A percentile compares a stretch with the other conserved stretches of the same genome.
phyloP scores from a whole-genome alignment of 2,888 invertebrate genomes.

The Cerceris ruficornis region DNA sequence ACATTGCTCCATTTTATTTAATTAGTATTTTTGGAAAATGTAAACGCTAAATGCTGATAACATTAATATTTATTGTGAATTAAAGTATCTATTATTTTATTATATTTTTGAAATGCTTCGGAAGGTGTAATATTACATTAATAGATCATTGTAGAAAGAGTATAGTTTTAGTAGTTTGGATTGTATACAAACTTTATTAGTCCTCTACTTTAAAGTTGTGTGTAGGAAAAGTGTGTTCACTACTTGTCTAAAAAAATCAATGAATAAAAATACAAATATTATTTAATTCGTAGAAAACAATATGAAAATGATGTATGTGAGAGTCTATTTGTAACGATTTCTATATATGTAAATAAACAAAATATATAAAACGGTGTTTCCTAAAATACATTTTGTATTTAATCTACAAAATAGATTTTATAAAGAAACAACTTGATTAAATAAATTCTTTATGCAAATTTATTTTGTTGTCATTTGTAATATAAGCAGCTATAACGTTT shows the following conservation, averaged over 20 bases:
- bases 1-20: background rate
- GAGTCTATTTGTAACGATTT: constrained; percentile 5
- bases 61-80: no score
- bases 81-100: no score
- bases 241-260: background rate
- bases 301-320: constrained; percentile 1
- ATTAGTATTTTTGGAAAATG: background rate
- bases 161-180: no score
- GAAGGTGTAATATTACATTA: background rate
- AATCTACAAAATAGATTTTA: no score
- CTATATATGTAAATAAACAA: constrained; percentile 6
- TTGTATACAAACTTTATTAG: no score
- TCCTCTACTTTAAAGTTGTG: no score
- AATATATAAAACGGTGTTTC: constrained; percentile 10
- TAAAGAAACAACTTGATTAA: no score
- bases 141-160: background rate
- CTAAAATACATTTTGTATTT: constrained; percentile 3
- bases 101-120: background rate
- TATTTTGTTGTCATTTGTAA: no score
- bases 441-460: no score
- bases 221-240: no score
- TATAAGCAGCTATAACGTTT: no score
- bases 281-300: background rate
- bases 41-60: background rate
- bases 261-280: background rate